A percentile compares a stretch with the other conserved stretches of the same genome.
Evolutionary conservation across 2,888 invertebrate genomes (phyloP).

Genomic region (Yponomeuta plumbellus): DNA sequence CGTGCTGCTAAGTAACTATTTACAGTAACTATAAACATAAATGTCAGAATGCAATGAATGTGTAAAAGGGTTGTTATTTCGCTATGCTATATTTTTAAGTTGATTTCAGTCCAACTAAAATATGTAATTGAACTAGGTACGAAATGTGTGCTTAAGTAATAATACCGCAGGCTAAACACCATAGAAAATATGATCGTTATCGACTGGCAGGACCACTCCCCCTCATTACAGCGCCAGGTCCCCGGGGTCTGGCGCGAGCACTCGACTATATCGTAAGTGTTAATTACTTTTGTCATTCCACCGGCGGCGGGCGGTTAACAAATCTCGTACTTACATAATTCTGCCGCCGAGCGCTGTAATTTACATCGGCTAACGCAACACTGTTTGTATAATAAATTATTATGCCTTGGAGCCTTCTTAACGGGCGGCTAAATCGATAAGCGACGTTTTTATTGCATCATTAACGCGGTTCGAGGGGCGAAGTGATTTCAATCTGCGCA

Average conservation of each 20-base stretch:
- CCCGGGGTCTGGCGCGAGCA: conserved; percentile 53
- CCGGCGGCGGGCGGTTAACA: conserved; percentile 57
- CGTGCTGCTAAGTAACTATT: background rate
- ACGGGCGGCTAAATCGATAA: conserved; percentile 68
- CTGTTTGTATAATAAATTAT: conserved; percentile 70
- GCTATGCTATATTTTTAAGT: background rate
- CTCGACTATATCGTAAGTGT: conserved; percentile 68
- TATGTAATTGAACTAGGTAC: background rate
- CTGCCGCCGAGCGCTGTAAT: conserved; percentile 57
- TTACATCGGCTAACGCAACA: conserved; percentile 60
- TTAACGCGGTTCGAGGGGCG: conserved; percentile 64
- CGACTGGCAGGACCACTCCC: conserved; percentile 39
- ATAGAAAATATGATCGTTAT: conserved; percentile 42
- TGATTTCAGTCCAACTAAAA: background rate
- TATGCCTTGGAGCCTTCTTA: conserved; percentile 64
- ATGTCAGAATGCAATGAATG: background rate
- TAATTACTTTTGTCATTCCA: conserved; percentile 71
- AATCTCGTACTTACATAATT: conserved; percentile 63
- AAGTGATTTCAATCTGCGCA: conserved; percentile 68
- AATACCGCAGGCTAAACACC: conserved; percentile 34
- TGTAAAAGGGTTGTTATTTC: background rate
- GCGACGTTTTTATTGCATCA: conserved; percentile 72
- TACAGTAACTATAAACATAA: background rate
- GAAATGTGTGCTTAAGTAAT: background rate
- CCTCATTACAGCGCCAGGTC: conserved; percentile 46